Base-by-base conservation (phyloP, 1,140 invertebrate genomes). In the Stegodyphus mimosarum region DNA sequence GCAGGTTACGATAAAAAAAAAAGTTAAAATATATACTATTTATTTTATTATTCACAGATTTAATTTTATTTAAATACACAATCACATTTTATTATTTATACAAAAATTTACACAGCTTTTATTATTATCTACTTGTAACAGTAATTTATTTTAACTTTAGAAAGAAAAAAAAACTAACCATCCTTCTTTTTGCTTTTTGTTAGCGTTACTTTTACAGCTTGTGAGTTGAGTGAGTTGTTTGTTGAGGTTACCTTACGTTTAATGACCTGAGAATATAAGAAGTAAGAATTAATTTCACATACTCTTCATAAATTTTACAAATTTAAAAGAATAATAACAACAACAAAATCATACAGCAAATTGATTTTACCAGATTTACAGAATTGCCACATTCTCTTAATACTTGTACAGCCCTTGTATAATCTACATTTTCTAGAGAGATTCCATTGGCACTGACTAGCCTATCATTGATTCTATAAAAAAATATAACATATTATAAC, bases 391-490 rank as follows among this genome's bases (percentile, higher is more conserved):
- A 96, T 90, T 97, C 96, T 67, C 96, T 93, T 75, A 97, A 91
- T 71, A 98, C 96, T 77, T 90, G 88, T 52, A 92, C 90, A 0
- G 97, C 96, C 17, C 95, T 95, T 4, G 95, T 95, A 90, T 99
- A 98, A 90, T 99, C 97, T 51, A 99, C 98, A 90, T 98, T 98
- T 90, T 99, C 98, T 87, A 99, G 91, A 0, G 96, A 96, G 50
- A 98, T 94, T 6, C 97, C 96, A 92, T 99, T 99, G 1, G 98
- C 98, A 71, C 96, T 97, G 83, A 99, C 94, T 88, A 99, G 98
- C 86, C 97, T 93, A 91, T 99, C 98, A 90, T 99, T 99, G 13
- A 99, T 96, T 92, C 98, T 99, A 91, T 15, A 92, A 71, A 50
- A 50, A 51, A 50, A 7, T 67, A 6, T 18, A 67, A 33, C 33